These are phyloP conservation scores for Daubentonia madagascariensis DNA, from an alignment of 2,113 vertebrate genomes.

Conservation along the genomic window DNA sequence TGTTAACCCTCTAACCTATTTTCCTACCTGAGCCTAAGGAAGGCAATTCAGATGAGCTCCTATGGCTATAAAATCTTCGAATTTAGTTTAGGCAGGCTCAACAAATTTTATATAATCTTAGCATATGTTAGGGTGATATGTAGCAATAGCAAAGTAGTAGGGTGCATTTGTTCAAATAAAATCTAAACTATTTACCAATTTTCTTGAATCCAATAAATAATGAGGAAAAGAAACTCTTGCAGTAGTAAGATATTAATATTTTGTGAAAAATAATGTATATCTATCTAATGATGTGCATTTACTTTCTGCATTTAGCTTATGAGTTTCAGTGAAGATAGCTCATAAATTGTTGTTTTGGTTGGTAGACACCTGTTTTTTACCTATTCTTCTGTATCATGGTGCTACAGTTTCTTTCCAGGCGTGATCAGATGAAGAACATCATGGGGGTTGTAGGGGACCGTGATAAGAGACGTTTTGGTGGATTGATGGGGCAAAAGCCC, in stretches of 20 bases:
- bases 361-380: background rate
- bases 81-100: background rate
- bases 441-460: background rate
- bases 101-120: background rate
- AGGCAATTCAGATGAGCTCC: background rate
- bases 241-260: background rate
- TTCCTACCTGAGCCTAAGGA: background rate
- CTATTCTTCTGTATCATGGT: background rate
- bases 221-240: slow-evolving; percentile 1
- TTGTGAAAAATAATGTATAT: background rate
- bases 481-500: background rate
- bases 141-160: background rate
- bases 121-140: background rate
- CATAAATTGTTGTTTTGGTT: background rate
- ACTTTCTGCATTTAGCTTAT: background rate
- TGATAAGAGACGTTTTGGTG: background rate
- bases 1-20: background rate
- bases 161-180: background rate
- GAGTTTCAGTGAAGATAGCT: background rate
- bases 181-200: background rate
- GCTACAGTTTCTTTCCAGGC: background rate
- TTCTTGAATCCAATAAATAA: background rate
- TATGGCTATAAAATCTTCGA: background rate
- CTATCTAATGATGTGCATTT: background rate
- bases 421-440: background rate